Evolutionary conservation across 1,140 invertebrate genomes (phyloP), one percentile per base, ranked within the genome.

Genomic region (Sarcophaga peregrina): DNA sequence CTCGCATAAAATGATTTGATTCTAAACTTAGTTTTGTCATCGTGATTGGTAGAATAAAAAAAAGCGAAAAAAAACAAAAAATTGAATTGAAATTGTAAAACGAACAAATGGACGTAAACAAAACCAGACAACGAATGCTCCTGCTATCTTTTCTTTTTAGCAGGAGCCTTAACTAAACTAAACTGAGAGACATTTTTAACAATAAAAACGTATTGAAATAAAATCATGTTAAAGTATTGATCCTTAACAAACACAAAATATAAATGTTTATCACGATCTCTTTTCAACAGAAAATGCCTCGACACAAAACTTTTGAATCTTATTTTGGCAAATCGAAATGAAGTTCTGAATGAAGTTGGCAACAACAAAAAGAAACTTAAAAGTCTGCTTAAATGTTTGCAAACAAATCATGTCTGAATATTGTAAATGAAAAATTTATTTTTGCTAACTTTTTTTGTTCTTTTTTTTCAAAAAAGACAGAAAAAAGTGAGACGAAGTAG

Each of bases 221-320:
- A 78, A 78, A 78, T 78, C 75, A 78, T 52, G 75, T 78, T 78
- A 78, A 78, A n/a, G 75, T 78, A 78, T 78, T 78, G 75, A 78
- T 78, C 75, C 75, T 78, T 78, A 78, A 78, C 75, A 78, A 78
- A 78, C 47, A 78, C 47, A n/a, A 78, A 78, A 78, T 78, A 78
- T 78, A 78, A 78, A 78, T 78, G 75, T 78, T 78, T 78, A 78
- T 78, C 75, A 78, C 75, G 75, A 78, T 78, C 75, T 52, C 25
- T n/a, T 78, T 78, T 78, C 75, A 17, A 78, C 75, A 52, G 46
- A n/a, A n/a, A n/a, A 78, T 11, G 15, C 10, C n/a, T 9, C 0
- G 20, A 68, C n/a, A 68, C 62, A 68, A 68, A 68, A 68, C 62
- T 68, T 68, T 68, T 25, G 8, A 25, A 20, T 5, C 62, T 62